Conservation (phyloP, 2,888 invertebrate species). For the Caenorhabditis sp. region DNA sequence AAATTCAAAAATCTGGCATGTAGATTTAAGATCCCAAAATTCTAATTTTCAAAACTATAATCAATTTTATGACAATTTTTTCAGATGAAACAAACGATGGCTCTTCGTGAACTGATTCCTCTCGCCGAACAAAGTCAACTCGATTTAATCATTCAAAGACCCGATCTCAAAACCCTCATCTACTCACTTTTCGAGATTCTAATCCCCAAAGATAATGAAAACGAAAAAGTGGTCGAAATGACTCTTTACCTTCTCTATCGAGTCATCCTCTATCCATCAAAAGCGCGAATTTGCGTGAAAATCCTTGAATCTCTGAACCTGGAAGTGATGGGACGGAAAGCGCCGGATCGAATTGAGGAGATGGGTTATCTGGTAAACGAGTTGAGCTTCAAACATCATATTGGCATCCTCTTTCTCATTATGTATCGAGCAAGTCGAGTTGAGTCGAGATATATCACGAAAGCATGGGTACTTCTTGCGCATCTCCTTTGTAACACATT, state of each 20-base stretch:
- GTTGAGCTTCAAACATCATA: conserved; percentile 1
- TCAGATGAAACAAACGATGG: conserved; percentile 10
- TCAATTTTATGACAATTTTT: no score
- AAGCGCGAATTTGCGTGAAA: not conserved
- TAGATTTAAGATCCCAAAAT: no score
- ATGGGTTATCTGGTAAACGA: not conserved
- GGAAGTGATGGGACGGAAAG: conserved; percentile 4
- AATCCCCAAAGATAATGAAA: conserved; percentile 5
- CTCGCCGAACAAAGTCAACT: conserved; percentile 6
- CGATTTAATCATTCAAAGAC: not conserved
- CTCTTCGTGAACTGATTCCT: conserved; percentile 25
- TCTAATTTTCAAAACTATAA: no score
- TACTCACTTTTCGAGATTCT: conserved; percentile 21
- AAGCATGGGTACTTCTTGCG: conserved; percentile 17
- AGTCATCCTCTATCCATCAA: not conserved
- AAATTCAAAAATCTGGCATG: no score
- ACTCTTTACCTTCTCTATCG: conserved; percentile 14
- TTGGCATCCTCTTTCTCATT: conserved; percentile 24
- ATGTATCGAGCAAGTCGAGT: conserved; percentile 7
- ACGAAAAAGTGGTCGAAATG: conserved; percentile 17
- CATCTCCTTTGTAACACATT: conserved; percentile 29
- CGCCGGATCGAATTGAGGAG: not conserved
- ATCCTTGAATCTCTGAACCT: conserved; percentile 10
- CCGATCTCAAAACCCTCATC: conserved; percentile 12
- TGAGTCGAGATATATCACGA: conserved; percentile 19